Percentiles rank a stretch among this genome's conserved stretches.
Evolutionary conservation across 2,113 vertebrate genomes (phyloP).

Genomic region (Sinosuthora webbiana): DNA sequence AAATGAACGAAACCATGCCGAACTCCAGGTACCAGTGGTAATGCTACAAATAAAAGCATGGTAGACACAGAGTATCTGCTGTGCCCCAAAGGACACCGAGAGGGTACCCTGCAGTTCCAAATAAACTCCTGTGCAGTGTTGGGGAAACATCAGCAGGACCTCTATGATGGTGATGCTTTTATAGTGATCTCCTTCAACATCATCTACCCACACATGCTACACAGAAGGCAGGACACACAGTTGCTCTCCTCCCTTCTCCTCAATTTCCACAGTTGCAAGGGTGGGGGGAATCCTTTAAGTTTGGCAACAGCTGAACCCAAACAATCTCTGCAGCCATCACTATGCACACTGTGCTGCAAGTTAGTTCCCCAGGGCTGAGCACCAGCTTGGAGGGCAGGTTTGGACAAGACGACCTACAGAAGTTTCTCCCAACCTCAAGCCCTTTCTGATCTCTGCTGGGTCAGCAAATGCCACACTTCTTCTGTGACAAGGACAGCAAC

Average conservation of each 20-base stretch:
- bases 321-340: not conserved
- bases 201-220: not conserved
- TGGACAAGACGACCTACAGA: not conserved
- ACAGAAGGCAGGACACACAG: not conserved
- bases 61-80: not conserved
- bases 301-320: not conserved
- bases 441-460: not conserved
- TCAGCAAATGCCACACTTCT: not conserved
- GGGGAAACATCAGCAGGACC: not conserved
- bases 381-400: not conserved
- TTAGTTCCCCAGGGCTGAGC: not conserved
- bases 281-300: not conserved
- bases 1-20: not conserved
- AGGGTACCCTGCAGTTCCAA: not conserved
- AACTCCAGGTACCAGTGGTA: not conserved
- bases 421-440: not conserved
- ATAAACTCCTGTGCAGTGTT: rapidly evolving
- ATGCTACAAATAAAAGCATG: not conserved
- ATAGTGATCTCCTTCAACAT: not conserved
- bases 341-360: not conserved
- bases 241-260: not conserved
- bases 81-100: not conserved
- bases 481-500: not conserved
- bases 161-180: not conserved
- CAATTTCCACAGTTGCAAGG: not conserved